Evolutionary conservation across 1,140 invertebrate genomes (phyloP), one percentile per base, ranked within the genome.

Genomic region (Homalodisca vitripennis): DNA sequence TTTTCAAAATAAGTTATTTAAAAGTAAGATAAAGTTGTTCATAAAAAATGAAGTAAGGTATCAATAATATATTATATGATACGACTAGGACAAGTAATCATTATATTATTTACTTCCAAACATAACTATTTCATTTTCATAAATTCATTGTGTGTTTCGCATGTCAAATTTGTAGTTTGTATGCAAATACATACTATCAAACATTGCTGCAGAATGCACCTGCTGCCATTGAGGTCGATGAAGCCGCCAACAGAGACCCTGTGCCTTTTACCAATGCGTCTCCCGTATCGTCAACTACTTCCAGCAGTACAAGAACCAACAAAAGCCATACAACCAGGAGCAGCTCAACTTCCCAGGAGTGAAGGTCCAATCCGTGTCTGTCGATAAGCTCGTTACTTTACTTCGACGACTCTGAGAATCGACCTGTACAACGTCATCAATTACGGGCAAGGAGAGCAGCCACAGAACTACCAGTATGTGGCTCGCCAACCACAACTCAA

Each of bases 401-500:
- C 32, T 64, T 64, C 29, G 82, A 83, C 73, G 76, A 82, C 66
- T 76, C 74, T 29, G 75, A 80, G 31, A n/a, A 81, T 82, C 57
- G 73, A 79, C 0, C 78, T 83, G n/a, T 77, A 80, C 22, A 84
- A 85, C 62, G 84, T 84, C n/a, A 79, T 79, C 48, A 84, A 84
- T 80, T 85, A 83, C 73, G 74, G 79, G 26, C 77, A 81, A 6
- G 78, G 80, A 34, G 81, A 86, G 14, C 84, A 74, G 22, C 68
- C 72, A 34, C 20, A 69, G 20, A 55, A 48, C 12, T 65, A 1
- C 12, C 17, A 22, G 57, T 34, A 32, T 46, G 22, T 6, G 3
- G 30, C 27, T 71, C 82, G 90, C 66, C 78, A 89, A 0, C 3
- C 83, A 83, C 34, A 82, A 92, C 20, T 84, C 84, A 72, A 82